Base-by-base conservation (phyloP, 1,140 invertebrate genomes). In the Penaeus indicus region DNA sequence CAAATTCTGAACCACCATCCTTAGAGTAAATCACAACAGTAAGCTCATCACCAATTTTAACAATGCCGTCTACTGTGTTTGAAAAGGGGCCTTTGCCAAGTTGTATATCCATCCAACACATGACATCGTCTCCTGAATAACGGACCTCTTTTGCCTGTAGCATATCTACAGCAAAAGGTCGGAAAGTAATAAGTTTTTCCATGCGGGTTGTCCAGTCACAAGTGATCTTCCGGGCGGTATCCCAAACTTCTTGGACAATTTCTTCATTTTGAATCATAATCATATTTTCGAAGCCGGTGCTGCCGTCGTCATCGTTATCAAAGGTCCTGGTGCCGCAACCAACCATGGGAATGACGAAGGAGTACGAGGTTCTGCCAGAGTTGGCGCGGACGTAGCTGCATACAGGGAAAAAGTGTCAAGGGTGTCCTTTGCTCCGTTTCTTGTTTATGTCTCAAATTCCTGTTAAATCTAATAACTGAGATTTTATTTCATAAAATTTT, bases 91-190 rank as follows among this genome's bases (percentile, higher is more conserved):
- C 96, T 92, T 95, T 94, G 91, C 96, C 96, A 90, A 94, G 94
- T 86, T 95, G 95, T 84, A 96, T 96, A 90, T 96, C 95, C 95
- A 96, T 96, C 95, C 95, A 96, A 92, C 95, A 96, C 90, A 95
- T 94, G 0, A 96, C 93, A 4, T 94, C 94, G 7, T 94, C 94
- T 18, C 91, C 91, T 38, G 94, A 93, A 3, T 95, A 94, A 19
- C 95, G 94, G 3, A 96, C 95, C 3, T 95, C 95, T 64, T 95
- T 94, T 0, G 96, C 95, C 90, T 96, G 95, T 27, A 96, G 91
- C 95, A 95, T 95, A 89, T 95, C 95, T 4, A 96, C 95, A 90
- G 95, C 94, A 89, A 96, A 95, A 3, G 95, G 95, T 89, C 95
- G 95, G 89, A 96, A 95, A 72, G 94, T 94, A 0, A 96, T 93